These are phyloP conservation scores for Margarornis squamiger DNA, from an alignment of 2,797 vertebrate genomes.

Conservation along the genomic window DNA sequence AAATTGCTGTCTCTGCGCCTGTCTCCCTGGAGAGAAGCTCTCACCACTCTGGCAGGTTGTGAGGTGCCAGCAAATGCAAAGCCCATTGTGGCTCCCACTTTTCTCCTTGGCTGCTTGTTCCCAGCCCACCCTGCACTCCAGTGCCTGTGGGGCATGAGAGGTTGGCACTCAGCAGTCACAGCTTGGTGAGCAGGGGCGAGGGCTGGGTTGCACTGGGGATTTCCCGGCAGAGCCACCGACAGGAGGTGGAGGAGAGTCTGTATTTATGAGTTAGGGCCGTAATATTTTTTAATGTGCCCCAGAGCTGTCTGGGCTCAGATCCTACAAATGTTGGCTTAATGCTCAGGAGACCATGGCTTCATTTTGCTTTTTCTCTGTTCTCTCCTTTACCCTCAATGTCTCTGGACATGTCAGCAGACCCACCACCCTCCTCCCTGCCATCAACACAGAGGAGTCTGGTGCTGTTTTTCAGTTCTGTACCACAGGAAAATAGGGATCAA, in stretches of 20 bases:
- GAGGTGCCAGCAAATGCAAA: not conserved
- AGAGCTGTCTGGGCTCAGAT: not conserved
- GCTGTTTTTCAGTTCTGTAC: not conserved
- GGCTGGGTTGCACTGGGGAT: rapidly evolving
- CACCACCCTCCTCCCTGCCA: rapidly evolving
- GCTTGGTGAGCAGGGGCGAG: not conserved
- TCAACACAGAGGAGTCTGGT: not conserved
- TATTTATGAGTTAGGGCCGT: not conserved
- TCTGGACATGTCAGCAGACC: not conserved
- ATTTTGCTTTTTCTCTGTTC: not conserved
- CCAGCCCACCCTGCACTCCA: not conserved
- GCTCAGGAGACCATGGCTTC: not conserved
- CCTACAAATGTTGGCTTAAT: not conserved
- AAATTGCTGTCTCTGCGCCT: not conserved
- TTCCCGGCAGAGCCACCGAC: not conserved
- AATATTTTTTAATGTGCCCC: not conserved
- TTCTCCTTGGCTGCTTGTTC: not conserved
- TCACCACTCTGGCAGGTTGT: not conserved
- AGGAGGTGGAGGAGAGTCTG: not conserved
- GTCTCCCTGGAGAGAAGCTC: conserved; percentile 10
- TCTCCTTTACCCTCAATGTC: not conserved
- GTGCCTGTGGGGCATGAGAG: rapidly evolving
- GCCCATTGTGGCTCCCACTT: not conserved
- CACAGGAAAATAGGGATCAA: not conserved
- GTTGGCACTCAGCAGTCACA: rapidly evolving